Percentiles rank a stretch among this genome's conserved stretches.
These are phyloP conservation scores for Vireo altiloquus DNA, from an alignment of 2,113 vertebrate genomes.

Conservation along the genomic window DNA sequence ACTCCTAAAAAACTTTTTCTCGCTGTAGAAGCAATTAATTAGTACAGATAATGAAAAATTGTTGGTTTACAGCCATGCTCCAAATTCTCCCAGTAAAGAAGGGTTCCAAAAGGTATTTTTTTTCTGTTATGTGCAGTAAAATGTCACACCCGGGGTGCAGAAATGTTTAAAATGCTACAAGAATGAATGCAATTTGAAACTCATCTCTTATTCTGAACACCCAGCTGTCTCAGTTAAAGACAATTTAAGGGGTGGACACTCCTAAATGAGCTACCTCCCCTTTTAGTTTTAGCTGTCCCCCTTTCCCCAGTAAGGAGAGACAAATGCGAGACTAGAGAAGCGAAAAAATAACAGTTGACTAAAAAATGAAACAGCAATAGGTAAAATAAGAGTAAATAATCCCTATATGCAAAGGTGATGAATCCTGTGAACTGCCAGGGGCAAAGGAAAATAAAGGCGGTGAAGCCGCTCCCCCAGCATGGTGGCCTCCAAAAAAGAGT, in stretches of 20 bases:
- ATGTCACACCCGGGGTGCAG: neutral
- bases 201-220: neutral
- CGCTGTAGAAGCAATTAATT: neutral
- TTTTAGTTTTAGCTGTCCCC: neutral
- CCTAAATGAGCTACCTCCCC: neutral
- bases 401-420: neutral
- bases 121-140: neutral
- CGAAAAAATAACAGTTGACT: neutral
- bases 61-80: neutral
- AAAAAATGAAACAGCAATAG: neutral
- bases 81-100: neutral
- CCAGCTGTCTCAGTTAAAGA: neutral
- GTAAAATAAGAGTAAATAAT: neutral
- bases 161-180: neutral
- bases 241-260: neutral
- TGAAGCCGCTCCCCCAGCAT: neutral
- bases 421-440: neutral
- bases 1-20: neutral
- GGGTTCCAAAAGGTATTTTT: neutral
- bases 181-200: neutral
- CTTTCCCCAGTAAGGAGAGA: neutral
- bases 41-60: neutral
- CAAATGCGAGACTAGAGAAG: accelerated
- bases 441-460: too few species aligned
- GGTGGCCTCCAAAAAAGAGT: neutral